Conservation (phyloP, 2,797 vertebrate genomes). For the Agapornis canus region DNA sequence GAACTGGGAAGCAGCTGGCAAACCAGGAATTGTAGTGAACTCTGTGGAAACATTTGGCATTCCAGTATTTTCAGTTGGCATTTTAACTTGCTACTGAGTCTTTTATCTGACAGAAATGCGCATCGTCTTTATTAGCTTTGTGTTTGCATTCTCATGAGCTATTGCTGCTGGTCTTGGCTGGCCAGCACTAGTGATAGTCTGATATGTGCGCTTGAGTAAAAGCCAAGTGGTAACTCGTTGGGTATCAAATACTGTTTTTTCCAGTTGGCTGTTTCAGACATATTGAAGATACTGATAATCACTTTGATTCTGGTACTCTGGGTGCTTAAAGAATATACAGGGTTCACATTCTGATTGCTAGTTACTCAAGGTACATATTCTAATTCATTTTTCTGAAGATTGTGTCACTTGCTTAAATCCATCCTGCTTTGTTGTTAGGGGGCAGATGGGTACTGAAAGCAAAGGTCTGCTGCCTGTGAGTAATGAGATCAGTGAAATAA, state of each 20-base stretch:
- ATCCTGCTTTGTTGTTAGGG: background rate
- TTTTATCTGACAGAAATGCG: background rate
- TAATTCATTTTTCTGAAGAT: background rate
- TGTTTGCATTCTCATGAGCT: background rate
- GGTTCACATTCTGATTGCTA: background rate
- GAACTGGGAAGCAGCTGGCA: background rate
- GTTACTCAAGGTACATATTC: background rate
- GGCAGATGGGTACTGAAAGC: background rate
- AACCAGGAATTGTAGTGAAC: background rate
- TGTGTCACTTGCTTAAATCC: background rate
- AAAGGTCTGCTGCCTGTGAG: background rate
- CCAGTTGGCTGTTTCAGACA: background rate
- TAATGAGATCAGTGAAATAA: slow-evolving; percentile 37
- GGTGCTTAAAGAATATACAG: background rate
- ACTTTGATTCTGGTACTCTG: background rate
- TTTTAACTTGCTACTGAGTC: background rate
- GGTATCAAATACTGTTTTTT: background rate
- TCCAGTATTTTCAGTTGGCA: background rate
- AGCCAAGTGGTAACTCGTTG: background rate
- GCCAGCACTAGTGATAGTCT: background rate
- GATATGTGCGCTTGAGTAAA: background rate
- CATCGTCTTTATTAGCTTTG: background rate
- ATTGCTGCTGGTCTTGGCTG: background rate
- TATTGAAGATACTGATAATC: background rate
- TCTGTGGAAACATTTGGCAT: background rate